Conservation (phyloP, 1,140 invertebrate species). For the Hypothenemus hampei region DNA sequence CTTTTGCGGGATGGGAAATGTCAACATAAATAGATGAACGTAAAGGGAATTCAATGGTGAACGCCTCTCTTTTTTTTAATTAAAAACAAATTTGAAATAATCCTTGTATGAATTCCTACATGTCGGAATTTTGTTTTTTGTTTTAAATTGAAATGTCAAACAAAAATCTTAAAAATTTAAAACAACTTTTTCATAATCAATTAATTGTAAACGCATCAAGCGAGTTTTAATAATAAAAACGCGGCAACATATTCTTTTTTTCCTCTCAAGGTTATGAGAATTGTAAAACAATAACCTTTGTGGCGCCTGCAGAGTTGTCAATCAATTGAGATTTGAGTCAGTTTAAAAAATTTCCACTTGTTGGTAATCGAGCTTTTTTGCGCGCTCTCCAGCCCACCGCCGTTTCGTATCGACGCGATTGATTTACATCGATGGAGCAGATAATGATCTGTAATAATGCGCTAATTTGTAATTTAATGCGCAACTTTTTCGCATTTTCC, state of each 20-base stretch:
- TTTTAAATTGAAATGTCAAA: background rate
- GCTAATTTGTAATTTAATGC: background rate
- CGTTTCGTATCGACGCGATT: too few relatives aligned
- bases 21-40: too few relatives aligned
- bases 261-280: constrained; percentile 15
- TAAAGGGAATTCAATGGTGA: too few relatives aligned
- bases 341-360: constrained; percentile 7
- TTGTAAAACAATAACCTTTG: constrained; percentile 12
- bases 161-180: background rate
- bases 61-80: too few relatives aligned
- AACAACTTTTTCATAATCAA: background rate
- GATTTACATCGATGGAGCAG: constrained; percentile 2
- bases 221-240: background rate
- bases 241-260: background rate
- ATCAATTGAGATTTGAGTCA: constrained; percentile 6
- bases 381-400: background rate
- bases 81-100: too few relatives aligned
- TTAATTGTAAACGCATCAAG: background rate
- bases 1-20: constrained; percentile 19
- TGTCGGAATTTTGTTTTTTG: background rate
- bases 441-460: constrained; percentile 4
- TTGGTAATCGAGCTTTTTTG: background rate
- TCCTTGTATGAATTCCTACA: too few relatives aligned
- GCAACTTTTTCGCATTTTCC: background rate
- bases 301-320: constrained; percentile 8